These are phyloP conservation scores for Urosaurus nigricauda DNA, from an alignment of 2,797 vertebrate genomes.

Conservation along the genomic window DNA sequence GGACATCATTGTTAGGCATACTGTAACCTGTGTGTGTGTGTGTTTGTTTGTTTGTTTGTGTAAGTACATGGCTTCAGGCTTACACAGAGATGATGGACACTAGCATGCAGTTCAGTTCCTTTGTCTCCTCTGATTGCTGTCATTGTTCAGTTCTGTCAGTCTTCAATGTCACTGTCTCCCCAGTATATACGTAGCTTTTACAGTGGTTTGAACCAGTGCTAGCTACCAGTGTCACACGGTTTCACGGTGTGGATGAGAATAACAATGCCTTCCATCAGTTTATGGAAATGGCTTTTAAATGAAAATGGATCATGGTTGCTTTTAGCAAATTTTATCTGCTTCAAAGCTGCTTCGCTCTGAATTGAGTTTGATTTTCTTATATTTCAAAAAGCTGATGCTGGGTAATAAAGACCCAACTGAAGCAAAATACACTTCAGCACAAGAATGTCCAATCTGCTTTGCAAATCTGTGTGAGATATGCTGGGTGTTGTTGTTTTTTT, in stretches of 20 bases:
- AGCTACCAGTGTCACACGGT: slow-evolving; percentile 9
- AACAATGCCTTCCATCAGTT: fast-evolving
- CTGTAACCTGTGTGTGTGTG: not conserved
- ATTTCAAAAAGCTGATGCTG: slow-evolving; percentile 46
- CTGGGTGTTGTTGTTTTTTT: slow-evolving; percentile 22
- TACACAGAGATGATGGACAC: not conserved
- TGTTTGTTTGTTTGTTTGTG: too few species aligned
- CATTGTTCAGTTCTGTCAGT: not conserved
- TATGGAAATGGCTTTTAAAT: slow-evolving; percentile 13
- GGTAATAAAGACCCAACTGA: slow-evolving; percentile 40
- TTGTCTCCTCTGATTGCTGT: slow-evolving; percentile 11
- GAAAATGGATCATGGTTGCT: slow-evolving; percentile 25
- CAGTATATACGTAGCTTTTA: slow-evolving; percentile 1
- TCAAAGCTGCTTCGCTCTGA: slow-evolving; percentile 51
- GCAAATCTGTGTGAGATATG: not conserved
- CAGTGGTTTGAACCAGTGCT: not conserved
- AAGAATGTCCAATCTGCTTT: slow-evolving; percentile 21
- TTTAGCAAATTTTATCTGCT: slow-evolving; percentile 49
- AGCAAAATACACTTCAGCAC: slow-evolving; percentile 41
- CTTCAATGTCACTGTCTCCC: slow-evolving; percentile 9
- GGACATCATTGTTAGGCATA: not conserved
- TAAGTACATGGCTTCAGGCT: not conserved
- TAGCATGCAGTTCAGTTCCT: slow-evolving; percentile 7
- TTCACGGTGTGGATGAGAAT: not conserved
- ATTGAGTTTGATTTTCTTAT: slow-evolving; percentile 54